Base-by-base conservation (phyloP, 2,888 invertebrate genomes). In the Amiota minor region DNA sequence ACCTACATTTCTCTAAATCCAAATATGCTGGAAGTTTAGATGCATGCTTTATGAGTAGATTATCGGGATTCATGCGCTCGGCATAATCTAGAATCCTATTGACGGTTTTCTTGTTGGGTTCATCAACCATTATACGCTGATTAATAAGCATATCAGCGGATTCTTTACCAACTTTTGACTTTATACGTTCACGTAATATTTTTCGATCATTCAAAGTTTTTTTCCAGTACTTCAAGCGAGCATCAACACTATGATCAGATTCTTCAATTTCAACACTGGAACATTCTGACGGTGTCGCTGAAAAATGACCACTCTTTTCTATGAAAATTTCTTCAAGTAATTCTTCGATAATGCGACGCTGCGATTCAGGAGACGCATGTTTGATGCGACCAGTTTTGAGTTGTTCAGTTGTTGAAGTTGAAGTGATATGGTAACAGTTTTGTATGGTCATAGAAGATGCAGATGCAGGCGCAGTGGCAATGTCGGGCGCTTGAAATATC, bases 221-320 rank as follows among this genome's bases (percentile, higher is more conserved):
- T 9, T 78, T 84, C 88, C 88, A 88, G 70, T 88, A 88, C 20
- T 79, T 73, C 0, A 88, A 78, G 3, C 88, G 83, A n/a, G 78
- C 80, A 67, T 88, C 88, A 35, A 82, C 80, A 55, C 80, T 80
- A 2, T 75, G 76, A 8, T 79, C 82, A 0, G 75, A 71, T 2
- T 65, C 12, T 23, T 50, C 64, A 49, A 12, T n/a, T 0, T 70
- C 46, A 2, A 11, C 16, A 9, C 70, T 1, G 0, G 75, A 70
- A 45, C 81, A 83, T 0, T 74, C 68, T 1, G 87, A 87, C 0
- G 85, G 82, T 0, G 86, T 81, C 3, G 81, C 73, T 0, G 83
- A 73, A 9, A 79, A 81, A 1, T 75, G 76, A 0, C 87, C 87
- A 0, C 76, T 79, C 0, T 76, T 76, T 69, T 88, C 86, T 46